Percentiles rank a stretch among this genome's conserved stretches.
Conservation (phyloP, 2,888 invertebrate species). For the Hydriomena furcata region DNA sequence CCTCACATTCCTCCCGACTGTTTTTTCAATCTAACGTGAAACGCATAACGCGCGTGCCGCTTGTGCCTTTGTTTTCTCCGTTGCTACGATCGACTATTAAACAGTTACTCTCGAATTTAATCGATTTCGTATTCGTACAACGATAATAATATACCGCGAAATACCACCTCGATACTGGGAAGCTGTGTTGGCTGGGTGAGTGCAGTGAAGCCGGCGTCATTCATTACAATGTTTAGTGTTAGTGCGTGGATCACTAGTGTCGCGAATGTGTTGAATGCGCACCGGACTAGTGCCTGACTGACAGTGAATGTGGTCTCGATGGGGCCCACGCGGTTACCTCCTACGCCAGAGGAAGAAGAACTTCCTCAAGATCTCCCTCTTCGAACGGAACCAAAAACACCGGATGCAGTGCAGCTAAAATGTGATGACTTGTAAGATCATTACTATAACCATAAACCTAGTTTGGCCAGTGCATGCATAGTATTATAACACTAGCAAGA, state of each 20-base stretch:
- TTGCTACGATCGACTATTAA: conserved; percentile 49
- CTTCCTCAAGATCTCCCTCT: conserved; percentile 49
- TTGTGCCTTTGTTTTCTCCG: conserved; percentile 70
- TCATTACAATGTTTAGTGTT: conserved; percentile 56
- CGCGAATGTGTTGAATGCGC: conserved; percentile 49
- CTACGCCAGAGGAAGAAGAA: conserved; percentile 73
- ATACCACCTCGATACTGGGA: conserved; percentile 36
- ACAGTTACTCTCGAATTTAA: conserved; percentile 45
- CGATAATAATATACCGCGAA: conserved; percentile 35
- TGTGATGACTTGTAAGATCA: conserved; percentile 62
- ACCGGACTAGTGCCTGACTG: conserved; percentile 64
- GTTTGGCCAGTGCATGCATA: conserved; percentile 1
- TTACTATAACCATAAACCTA: conserved; percentile 10
- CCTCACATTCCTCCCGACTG: conserved; percentile 79
- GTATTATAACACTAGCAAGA: neutral
- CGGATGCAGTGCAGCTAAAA: conserved; percentile 48
- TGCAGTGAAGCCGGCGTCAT: conserved; percentile 40
- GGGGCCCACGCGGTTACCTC: conserved; percentile 73
- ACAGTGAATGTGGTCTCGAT: conserved; percentile 53
- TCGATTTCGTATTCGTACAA: conserved; percentile 47
- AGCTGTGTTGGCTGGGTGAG: conserved; percentile 33
- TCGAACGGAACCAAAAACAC: conserved; percentile 51
- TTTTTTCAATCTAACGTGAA: conserved; percentile 82
- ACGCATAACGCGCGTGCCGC: conserved; percentile 76
- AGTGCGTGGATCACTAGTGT: conserved; percentile 53